These are phyloP conservation scores for Agrilus mali DNA, from an alignment of 2,888 invertebrate genomes.

Conservation along the genomic window DNA sequence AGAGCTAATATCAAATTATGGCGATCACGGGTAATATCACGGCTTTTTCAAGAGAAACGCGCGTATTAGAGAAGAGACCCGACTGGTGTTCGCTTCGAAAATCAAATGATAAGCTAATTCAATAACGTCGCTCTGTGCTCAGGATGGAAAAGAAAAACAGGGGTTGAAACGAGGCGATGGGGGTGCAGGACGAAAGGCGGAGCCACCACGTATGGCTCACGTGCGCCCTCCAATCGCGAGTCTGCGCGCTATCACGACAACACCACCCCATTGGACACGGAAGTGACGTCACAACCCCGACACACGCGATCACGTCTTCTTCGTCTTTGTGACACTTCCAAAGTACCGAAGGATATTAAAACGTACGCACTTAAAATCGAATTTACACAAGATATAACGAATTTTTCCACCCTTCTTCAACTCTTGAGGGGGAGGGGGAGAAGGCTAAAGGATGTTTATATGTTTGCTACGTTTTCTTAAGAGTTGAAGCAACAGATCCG, in stretches of 20 bases:
- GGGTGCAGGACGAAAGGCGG: conserved; percentile 24
- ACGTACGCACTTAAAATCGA: conserved; percentile 29
- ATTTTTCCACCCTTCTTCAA: no score
- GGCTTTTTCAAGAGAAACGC: conserved; percentile 28
- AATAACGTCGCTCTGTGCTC: conserved; percentile 45
- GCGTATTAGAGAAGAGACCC: conserved; percentile 30
- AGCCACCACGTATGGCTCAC: conserved; percentile 21
- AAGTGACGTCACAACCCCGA: conserved; percentile 26
- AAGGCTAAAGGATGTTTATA: no score
- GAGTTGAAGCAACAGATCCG: no score
- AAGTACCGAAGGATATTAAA: conserved; percentile 28
- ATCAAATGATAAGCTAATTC: conserved; percentile 69
- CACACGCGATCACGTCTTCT: conserved; percentile 13
- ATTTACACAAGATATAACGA: conserved; percentile 20
- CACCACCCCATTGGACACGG: conserved; percentile 16
- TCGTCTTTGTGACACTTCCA: conserved; percentile 15
- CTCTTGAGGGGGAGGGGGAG: no score
- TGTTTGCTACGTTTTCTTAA: no score
- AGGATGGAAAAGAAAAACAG: conserved; percentile 31
- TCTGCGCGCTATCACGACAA: conserved; percentile 18
- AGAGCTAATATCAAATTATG: conserved; percentile 35
- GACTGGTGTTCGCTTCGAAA: conserved; percentile 38
- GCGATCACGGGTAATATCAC: conserved; percentile 35
- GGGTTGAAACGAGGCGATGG: conserved; percentile 22
- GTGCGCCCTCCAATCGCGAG: conserved; percentile 17